phyloP scores from a whole-genome alignment of 1,140 invertebrate genomes.

The Drosophila burlai region DNA sequence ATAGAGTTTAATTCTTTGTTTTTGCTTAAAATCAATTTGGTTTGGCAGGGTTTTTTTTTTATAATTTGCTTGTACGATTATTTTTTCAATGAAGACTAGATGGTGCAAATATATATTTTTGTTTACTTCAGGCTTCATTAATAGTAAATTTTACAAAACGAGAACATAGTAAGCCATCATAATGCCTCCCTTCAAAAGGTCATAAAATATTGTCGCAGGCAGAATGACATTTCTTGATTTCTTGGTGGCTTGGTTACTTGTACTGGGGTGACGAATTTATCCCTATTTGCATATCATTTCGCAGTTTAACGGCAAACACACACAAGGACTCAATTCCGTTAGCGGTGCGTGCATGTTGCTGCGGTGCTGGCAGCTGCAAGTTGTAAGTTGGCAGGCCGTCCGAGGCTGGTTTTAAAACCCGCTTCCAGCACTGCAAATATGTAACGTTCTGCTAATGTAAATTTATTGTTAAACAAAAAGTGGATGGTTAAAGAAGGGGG shows the following conservation, averaged over 20 bases:
- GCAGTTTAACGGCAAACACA: conserved; percentile 63
- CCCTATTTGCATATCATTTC: conserved; percentile 84
- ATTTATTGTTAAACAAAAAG: conserved; percentile 81
- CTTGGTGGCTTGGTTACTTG: background rate
- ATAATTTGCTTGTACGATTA: conserved; percentile 35
- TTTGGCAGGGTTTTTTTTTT: conserved; percentile 9
- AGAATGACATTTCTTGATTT: conserved; percentile 30
- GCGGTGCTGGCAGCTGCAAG: conserved; percentile 45
- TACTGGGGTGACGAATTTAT: conserved; percentile 72
- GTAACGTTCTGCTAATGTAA: conserved; percentile 83
- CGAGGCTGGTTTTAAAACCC: conserved; percentile 67
- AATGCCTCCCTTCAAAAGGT: no score
- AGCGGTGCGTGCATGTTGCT: conserved; percentile 37
- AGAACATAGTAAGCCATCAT: background rate
- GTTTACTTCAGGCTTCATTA: no score
- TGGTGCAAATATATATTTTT: conserved; percentile 40
- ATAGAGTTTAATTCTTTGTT: conserved; percentile 61
- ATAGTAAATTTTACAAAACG: background rate
- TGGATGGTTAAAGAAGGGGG: background rate
- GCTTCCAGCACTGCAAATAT: conserved; percentile 79
- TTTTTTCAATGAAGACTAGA: conserved; percentile 64
- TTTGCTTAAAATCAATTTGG: conserved; percentile 12
- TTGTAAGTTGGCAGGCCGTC: conserved; percentile 42
- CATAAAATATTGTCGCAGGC: conserved; percentile 6
- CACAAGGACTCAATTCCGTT: conserved; percentile 13